Evolutionary conservation across 2,888 invertebrate genomes (phyloP).

Genomic region (Apotomis turbidana): DNA sequence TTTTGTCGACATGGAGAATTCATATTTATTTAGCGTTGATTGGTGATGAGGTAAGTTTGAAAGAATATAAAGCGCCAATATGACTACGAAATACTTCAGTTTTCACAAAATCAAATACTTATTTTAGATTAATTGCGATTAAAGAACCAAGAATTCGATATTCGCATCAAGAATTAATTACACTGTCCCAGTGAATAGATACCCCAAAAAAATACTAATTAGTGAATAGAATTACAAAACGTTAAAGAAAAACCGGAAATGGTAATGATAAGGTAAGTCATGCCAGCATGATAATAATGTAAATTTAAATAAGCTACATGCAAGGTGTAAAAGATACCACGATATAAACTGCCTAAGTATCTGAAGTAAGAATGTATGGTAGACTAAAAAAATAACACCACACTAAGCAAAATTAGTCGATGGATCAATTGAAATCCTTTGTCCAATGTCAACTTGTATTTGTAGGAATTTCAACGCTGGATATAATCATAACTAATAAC

Average conservation of each 20-base stretch:
- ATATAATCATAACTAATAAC: too few species aligned
- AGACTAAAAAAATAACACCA: neutral
- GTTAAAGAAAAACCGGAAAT: conserved; percentile 12
- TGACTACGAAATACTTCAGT: neutral
- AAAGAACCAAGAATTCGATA: too few species aligned
- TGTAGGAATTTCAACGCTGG: too few species aligned
- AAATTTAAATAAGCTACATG: neutral
- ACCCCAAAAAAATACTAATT: neutral
- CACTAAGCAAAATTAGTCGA: too few species aligned
- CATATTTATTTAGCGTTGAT: conserved; percentile 23
- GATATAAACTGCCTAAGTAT: neutral
- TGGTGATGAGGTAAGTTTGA: conserved; percentile 41
- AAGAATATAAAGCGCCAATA: neutral
- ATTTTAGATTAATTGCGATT: too few species aligned
- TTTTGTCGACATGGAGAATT: conserved; percentile 42
- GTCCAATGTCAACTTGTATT: too few species aligned
- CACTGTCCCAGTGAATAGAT: neutral
- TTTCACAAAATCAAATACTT: too few species aligned
- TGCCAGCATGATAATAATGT: conserved; percentile 7
- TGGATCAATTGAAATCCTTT: too few species aligned
- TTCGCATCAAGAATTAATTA: neutral
- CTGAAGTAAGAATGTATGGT: neutral
- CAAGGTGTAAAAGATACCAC: neutral
- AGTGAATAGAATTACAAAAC: neutral
- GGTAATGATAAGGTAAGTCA: conserved; percentile 21